Conservation (phyloP, 2,888 invertebrate genomes). For the Aelia acuminata region DNA sequence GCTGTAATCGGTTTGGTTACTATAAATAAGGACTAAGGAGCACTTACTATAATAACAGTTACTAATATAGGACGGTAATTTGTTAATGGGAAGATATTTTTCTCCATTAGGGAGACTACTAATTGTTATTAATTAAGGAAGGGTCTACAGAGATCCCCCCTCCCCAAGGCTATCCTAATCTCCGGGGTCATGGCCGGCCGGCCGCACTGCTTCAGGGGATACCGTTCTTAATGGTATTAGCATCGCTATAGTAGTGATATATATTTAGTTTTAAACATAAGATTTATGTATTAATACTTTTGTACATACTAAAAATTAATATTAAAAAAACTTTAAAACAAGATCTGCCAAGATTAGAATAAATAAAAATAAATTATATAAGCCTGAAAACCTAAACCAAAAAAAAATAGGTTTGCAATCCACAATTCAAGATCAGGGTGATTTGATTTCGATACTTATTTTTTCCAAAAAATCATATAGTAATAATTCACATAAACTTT, state of each 20-base stretch:
- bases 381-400: too few species aligned
- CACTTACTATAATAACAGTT: constrained; percentile 16
- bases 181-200: not conserved
- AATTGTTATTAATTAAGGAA: constrained; percentile 15
- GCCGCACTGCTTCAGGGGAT: not conserved
- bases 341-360: too few species aligned
- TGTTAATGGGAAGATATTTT: constrained; percentile 26
- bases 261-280: not conserved
- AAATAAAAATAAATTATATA: too few species aligned
- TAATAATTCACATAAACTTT: too few species aligned
- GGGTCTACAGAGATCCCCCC: not conserved
- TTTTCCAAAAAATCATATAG: too few species aligned
- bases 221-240: not conserved
- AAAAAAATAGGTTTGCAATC: too few species aligned
- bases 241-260: not conserved
- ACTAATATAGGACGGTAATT: constrained; percentile 14
- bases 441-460: too few species aligned
- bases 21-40: not conserved
- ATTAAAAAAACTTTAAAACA: too few species aligned
- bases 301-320: too few species aligned
- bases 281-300: not conserved
- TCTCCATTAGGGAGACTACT: not conserved
- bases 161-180: constrained; percentile 16
- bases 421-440: too few species aligned
- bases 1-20: not conserved